Conservation (phyloP, 2,113 vertebrate species). For the Carassius carassius region DNA sequence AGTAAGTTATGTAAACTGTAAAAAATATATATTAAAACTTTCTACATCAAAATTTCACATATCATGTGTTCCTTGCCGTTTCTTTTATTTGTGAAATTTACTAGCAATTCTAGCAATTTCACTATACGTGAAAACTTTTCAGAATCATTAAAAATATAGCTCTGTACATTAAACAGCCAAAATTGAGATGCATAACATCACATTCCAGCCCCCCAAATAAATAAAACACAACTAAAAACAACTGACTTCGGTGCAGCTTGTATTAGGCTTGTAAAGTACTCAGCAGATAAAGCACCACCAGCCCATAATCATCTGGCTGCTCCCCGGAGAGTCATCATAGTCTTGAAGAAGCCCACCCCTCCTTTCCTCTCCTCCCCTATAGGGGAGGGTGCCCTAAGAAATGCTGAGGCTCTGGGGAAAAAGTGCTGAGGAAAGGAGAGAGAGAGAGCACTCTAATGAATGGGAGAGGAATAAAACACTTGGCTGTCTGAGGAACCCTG, state of each 20-base stretch:
- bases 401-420: slow-evolving; percentile 69
- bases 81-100: too few relatives aligned
- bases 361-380: background rate
- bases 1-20: too few relatives aligned
- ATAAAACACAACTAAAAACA: too few relatives aligned
- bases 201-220: too few relatives aligned
- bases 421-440: slow-evolving; percentile 60
- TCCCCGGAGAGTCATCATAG: slow-evolving; percentile 44
- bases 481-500: slow-evolving; percentile 40
- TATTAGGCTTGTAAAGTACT: background rate
- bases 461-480: slow-evolving; percentile 60
- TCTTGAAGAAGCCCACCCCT: slow-evolving; percentile 23
- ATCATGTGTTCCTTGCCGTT: too few relatives aligned
- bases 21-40: too few relatives aligned
- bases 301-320: slow-evolving; percentile 25
- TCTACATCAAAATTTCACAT: too few relatives aligned
- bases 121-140: too few relatives aligned
- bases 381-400: slow-evolving; percentile 58
- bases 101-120: too few relatives aligned
- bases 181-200: too few relatives aligned
- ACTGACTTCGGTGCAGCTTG: background rate
- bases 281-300: slow-evolving; percentile 27
- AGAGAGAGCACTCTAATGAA: slow-evolving; percentile 56
- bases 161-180: too few relatives aligned
- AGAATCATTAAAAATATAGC: too few relatives aligned